Evolutionary conservation across 2,888 invertebrate genomes (phyloP), one percentile per base, ranked within the genome.

Genomic region (Orchestes rusci): DNA sequence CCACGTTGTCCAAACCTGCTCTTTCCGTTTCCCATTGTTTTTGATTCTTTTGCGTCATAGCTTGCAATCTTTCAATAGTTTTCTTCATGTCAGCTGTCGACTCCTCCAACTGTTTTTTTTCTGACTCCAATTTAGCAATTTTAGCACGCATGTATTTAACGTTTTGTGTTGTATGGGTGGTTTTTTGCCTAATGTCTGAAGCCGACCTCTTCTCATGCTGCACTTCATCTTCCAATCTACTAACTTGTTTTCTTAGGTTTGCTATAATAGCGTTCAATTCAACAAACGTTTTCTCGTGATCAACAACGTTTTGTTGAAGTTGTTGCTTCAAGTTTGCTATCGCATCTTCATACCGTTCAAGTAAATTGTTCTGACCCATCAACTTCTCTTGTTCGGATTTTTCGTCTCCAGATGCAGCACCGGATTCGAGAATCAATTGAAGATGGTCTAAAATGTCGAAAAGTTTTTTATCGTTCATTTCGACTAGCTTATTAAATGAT

Each of bases 61-160:
- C 62, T 50, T 65, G 61, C 3, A 58, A 35, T 10, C 53, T 45
- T 39, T 66, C 65, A 41, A 64, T 31, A 51, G 62, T 63, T 39
- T 50, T 61, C n/a, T 54, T 54, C 5, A 62, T 56, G 54, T 59
- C 68, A 4, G 49, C 56, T 19, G 63, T 57, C 50, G 65, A 64
- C 12, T 59, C 62, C 50, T 71, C 68, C 10, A 61, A 50, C n/a
- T 69, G 66, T 16, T 65, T 64, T 16, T 66, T 66, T 28, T 68
- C 68, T 23, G 62, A 64, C 51, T 73, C 68, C 27, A 71, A 52
- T 13, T 72, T 69, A 30, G 68, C 63, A 2, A 70, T 58, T 57
- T 71, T 69, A 45, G 60, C 59, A 47, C 65, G 68, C 31, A 73
- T 54, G 47, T 56, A 43, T 40, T 69, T 69, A 15, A 71, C 59